phyloP scores from a whole-genome alignment of 2,113 vertebrate species.

The Heteronetta atricapilla region DNA sequence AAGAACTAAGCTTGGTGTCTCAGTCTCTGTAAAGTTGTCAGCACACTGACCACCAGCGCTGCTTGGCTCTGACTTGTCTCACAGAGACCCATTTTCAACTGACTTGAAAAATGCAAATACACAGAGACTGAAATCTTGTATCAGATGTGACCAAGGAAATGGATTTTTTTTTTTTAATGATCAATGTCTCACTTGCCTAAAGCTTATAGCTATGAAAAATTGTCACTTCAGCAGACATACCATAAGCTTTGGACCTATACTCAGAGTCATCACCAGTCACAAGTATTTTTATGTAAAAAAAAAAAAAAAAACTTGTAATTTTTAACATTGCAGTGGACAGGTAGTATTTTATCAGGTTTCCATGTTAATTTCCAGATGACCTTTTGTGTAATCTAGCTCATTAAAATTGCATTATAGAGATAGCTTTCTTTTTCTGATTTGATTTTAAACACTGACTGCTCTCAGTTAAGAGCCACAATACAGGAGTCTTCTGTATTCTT shows the following conservation, averaged over 20 bases:
- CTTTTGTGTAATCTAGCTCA: background rate
- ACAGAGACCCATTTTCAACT: background rate
- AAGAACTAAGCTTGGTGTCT: background rate
- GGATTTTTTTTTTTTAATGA: background rate
- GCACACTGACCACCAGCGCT: background rate
- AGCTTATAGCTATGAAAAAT: background rate
- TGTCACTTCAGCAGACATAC: background rate
- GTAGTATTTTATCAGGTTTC: background rate
- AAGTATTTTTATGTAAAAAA: background rate
- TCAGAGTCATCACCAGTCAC: background rate
- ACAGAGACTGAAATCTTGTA: background rate
- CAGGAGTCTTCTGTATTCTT: background rate
- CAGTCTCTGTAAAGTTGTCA: background rate
- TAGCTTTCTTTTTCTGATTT: background rate
- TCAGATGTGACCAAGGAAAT: background rate
- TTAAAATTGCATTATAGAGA: background rate
- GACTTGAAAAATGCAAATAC: background rate
- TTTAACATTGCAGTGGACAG: background rate
- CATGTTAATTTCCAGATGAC: background rate
- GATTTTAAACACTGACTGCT: background rate
- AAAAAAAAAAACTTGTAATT: background rate
- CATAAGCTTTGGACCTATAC: background rate
- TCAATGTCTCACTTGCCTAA: background rate
- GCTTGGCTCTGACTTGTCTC: background rate
- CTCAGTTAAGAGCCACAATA: background rate